Conservation (phyloP, 2,113 vertebrate genomes). For the Aplodontia rufa region DNA sequence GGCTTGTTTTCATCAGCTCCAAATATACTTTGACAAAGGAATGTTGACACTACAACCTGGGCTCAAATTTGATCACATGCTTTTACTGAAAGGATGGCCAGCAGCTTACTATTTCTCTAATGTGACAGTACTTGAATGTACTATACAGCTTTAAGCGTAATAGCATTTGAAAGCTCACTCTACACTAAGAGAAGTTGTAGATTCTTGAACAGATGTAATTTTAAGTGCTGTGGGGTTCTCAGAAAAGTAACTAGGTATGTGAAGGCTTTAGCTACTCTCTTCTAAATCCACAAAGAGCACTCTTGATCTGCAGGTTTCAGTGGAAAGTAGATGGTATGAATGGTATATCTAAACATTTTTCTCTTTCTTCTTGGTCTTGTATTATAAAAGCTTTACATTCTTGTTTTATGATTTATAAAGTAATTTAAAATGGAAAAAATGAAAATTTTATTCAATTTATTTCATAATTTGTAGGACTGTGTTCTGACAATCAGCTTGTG, state of each 20-base stretch:
- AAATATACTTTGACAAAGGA: conserved; percentile 49
- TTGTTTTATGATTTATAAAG: not conserved
- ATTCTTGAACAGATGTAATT: conserved; percentile 24
- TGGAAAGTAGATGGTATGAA: not conserved
- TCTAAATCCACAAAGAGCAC: not conserved
- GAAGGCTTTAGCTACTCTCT: not conserved
- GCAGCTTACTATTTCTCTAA: conserved; percentile 25
- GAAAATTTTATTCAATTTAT: not conserved
- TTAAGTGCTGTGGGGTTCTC: not conserved
- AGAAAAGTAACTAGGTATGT: conserved; percentile 9
- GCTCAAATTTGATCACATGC: conserved; percentile 51
- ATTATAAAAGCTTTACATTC: not conserved
- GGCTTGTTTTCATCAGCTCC: conserved; percentile 58
- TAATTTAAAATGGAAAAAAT: conserved; percentile 22
- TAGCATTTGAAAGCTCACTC: conserved; percentile 53
- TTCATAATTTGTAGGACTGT: not conserved
- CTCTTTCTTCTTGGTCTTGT: not conserved
- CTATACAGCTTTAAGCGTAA: conserved; percentile 21
- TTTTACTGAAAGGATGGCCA: not conserved
- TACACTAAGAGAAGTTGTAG: conserved; percentile 18
- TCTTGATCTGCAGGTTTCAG: not conserved
- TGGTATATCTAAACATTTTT: not conserved
- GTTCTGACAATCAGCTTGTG: conserved; percentile 30
- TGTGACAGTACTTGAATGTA: conserved; percentile 26
- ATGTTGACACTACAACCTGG: conserved; percentile 58